phyloP scores from a whole-genome alignment of 2,888 invertebrate genomes.

The Mesorhabditis sp. region DNA sequence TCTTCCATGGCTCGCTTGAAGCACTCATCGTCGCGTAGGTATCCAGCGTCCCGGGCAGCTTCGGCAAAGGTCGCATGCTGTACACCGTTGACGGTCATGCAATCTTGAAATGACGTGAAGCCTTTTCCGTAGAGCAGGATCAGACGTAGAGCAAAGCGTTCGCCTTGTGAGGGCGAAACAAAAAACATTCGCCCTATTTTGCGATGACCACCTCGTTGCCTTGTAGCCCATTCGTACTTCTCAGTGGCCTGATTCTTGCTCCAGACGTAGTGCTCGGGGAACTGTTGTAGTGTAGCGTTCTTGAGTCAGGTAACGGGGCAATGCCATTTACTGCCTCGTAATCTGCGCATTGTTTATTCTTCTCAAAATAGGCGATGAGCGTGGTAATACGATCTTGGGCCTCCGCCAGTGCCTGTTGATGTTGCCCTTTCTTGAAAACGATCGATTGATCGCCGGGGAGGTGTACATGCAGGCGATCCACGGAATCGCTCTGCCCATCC shows the following conservation, averaged over 20 bases:
- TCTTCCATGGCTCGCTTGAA: constrained; percentile 16
- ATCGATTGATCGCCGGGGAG: constrained; percentile 20
- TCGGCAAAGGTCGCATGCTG: constrained; percentile 17
- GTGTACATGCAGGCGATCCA: constrained; percentile 22
- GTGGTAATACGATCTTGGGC: too few relatives aligned
- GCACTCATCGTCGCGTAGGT: constrained; percentile 19
- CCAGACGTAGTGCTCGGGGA: constrained; percentile 21
- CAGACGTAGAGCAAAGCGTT: constrained; percentile 20
- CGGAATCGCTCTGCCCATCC: constrained; percentile 16
- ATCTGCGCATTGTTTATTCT: constrained; percentile 13
- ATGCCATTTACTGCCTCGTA: constrained; percentile 7
- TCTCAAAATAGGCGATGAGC: constrained; percentile 22
- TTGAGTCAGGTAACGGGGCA: background rate
- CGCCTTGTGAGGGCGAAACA: constrained; percentile 19
- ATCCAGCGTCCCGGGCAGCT: constrained; percentile 16
- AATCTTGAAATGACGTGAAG: constrained; percentile 26
- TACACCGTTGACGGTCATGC: constrained; percentile 34
- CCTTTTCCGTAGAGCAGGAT: constrained; percentile 25
- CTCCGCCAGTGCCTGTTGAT: too few relatives aligned
- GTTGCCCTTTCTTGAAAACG: constrained; percentile 9
- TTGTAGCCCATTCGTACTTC: background rate
- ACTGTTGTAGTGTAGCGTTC: constrained; percentile 10
- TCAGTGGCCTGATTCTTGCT: background rate
- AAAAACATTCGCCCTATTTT: constrained; percentile 24
- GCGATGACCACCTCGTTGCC: constrained; percentile 9